Percentiles rank a stretch among this genome's conserved stretches.
Evolutionary conservation across 2,888 invertebrate genomes (phyloP).

Genomic region (Branchipolynoe longqiensis): DNA sequence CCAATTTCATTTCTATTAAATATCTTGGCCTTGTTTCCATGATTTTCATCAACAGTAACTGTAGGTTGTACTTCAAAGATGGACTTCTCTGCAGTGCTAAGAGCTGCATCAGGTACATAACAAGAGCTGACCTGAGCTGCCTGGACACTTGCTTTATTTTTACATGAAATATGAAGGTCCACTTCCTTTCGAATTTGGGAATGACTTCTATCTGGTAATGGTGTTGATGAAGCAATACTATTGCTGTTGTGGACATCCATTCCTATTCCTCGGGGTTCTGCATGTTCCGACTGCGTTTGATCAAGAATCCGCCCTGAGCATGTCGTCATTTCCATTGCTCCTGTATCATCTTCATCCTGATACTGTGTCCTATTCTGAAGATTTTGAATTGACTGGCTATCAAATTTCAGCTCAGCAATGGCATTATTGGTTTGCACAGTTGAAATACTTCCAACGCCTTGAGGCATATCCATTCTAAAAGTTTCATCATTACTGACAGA

Average conservation of each 20-base stretch:
- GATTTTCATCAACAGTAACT: too few relatives aligned
- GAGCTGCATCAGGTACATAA: too few relatives aligned
- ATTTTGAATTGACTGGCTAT: not conserved
- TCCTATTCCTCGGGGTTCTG: not conserved
- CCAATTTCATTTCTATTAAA: not conserved
- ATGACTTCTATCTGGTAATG: too few relatives aligned
- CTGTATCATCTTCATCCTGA: not conserved
- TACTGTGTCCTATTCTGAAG: not conserved
- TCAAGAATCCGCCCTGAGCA: conserved; percentile 8
- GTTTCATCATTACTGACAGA: not conserved
- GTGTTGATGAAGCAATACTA: too few relatives aligned
- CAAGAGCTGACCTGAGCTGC: too few relatives aligned
- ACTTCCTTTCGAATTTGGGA: too few relatives aligned
- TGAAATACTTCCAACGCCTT: not conserved
- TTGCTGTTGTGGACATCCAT: not conserved
- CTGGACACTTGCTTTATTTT: too few relatives aligned
- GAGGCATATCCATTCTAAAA: conserved; percentile 23
- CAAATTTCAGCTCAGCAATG: not conserved
- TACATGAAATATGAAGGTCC: too few relatives aligned
- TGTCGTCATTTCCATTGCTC: conserved; percentile 11
- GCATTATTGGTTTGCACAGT: not conserved
- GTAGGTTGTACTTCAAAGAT: too few relatives aligned
- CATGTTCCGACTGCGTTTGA: not conserved
- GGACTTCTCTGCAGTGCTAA: too few relatives aligned
- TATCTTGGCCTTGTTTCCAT: not conserved